phyloP scores from a whole-genome alignment of 92 coral and sea anemone genomes.

The Palythoa caribaeorum region DNA sequence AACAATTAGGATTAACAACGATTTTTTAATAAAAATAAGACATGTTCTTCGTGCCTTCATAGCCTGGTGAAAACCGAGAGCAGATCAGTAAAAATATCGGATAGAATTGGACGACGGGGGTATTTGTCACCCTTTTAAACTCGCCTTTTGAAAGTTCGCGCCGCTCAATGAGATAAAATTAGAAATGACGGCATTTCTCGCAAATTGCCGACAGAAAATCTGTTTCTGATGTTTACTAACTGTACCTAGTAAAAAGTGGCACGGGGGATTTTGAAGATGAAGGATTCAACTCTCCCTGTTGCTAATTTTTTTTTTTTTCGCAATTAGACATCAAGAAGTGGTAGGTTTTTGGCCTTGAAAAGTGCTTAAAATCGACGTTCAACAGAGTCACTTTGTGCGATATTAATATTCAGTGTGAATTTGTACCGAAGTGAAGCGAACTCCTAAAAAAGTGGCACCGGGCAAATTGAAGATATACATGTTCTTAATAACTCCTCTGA shows the following conservation, averaged over 20 bases:
- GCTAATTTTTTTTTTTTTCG: background rate
- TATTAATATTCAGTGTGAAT: background rate
- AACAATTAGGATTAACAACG: too few relatives aligned
- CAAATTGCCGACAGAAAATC: slow-evolving; percentile 6
- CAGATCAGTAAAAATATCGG: background rate
- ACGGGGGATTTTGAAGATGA: background rate
- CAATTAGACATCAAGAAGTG: background rate
- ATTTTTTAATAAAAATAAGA: too few relatives aligned
- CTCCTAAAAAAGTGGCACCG: background rate
- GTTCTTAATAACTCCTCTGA: background rate
- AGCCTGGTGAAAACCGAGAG: too few relatives aligned
- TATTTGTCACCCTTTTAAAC: slow-evolving; percentile 2
- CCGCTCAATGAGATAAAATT: background rate
- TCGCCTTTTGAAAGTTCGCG: slow-evolving; percentile 19
- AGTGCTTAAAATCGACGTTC: slow-evolving; percentile 5
- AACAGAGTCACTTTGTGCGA: background rate
- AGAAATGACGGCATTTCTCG: background rate
- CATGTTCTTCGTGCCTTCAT: too few relatives aligned
- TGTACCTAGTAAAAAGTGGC: background rate
- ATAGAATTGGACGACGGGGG: slow-evolving; percentile 9
- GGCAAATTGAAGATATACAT: background rate
- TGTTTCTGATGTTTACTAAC: background rate
- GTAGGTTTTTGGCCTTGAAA: background rate
- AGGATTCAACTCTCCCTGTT: background rate
- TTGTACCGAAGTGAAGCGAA: background rate